Evolutionary conservation across 2,113 vertebrate genomes (phyloP).

Genomic region (Prunella fulvescens): DNA sequence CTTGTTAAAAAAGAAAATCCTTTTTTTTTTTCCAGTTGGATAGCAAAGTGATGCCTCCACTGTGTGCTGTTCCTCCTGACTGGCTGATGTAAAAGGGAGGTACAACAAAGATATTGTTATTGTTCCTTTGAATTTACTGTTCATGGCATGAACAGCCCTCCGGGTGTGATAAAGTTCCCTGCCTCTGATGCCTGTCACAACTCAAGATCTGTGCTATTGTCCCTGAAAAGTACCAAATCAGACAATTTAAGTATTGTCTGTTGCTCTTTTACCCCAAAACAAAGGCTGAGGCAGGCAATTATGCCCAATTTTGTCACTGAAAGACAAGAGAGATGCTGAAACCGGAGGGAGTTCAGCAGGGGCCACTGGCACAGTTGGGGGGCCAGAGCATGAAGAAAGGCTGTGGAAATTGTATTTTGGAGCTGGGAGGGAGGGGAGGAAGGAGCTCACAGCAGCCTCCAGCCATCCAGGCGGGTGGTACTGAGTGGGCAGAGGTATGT

Average conservation of each 20-base stretch:
- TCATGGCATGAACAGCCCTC: neutral
- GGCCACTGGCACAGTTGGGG: neutral
- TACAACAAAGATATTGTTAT: neutral
- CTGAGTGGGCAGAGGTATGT: neutral
- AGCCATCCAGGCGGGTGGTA: neutral
- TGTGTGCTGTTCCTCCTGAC: neutral
- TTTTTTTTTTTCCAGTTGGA: neutral
- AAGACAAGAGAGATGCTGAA: neutral
- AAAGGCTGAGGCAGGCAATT: neutral
- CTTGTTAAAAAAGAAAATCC: neutral
- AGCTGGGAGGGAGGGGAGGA: neutral
- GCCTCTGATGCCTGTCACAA: neutral
- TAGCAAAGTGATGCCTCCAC: neutral
- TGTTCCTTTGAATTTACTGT: conserved; percentile 22
- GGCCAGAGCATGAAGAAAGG: neutral
- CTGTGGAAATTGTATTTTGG: neutral
- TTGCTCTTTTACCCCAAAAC: neutral
- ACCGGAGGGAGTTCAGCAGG: neutral
- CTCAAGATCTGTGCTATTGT: neutral
- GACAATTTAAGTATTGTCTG: neutral
- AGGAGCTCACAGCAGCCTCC: neutral
- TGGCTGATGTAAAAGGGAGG: neutral
- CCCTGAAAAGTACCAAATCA: neutral
- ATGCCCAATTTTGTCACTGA: neutral
- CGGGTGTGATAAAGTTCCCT: neutral